A percentile compares a stretch with the other conserved stretches of the same genome.
phyloP scores from a whole-genome alignment of 1,140 invertebrate species.

The Drosophila lowei region DNA sequence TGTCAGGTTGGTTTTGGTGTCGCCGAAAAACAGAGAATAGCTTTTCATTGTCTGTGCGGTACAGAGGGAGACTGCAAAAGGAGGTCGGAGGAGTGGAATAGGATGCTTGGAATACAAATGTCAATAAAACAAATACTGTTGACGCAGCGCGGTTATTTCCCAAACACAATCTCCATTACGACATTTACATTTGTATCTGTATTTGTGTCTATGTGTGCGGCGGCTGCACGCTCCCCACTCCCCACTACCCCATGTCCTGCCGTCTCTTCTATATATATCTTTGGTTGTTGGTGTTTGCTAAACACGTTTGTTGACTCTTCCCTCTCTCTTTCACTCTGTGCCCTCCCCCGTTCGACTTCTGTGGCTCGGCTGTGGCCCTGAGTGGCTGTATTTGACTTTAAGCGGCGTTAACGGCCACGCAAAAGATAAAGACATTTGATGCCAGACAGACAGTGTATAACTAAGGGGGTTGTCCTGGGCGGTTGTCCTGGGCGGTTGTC shows the following conservation, averaged over 20 bases:
- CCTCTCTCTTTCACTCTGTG: too few relatives aligned
- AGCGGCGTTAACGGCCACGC: conserved; percentile 66
- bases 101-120: conserved; percentile 56
- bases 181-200: conserved; percentile 67
- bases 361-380: conserved; percentile 18
- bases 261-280: neutral
- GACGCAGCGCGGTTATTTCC: conserved; percentile 80
- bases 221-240: conserved; percentile 3
- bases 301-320: conserved; percentile 60
- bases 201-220: conserved; percentile 19
- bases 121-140: conserved; percentile 81
- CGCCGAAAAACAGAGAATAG: conserved; percentile 71
- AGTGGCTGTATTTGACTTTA: conserved; percentile 80
- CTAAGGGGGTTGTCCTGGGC: neutral
- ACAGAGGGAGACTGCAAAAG: neutral
- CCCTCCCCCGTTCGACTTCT: too few relatives aligned
- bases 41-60: conserved; percentile 66
- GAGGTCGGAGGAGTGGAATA: neutral
- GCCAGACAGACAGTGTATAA: conserved; percentile 68
- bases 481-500: neutral
- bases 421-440: conserved; percentile 77
- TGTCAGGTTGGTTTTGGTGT: conserved; percentile 62
- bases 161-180: conserved; percentile 78
- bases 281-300: conserved; percentile 33
- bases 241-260: neutral